Evolutionary conservation across 1,140 invertebrate genomes (phyloP).

Genomic region (Drosophila subobscura): DNA sequence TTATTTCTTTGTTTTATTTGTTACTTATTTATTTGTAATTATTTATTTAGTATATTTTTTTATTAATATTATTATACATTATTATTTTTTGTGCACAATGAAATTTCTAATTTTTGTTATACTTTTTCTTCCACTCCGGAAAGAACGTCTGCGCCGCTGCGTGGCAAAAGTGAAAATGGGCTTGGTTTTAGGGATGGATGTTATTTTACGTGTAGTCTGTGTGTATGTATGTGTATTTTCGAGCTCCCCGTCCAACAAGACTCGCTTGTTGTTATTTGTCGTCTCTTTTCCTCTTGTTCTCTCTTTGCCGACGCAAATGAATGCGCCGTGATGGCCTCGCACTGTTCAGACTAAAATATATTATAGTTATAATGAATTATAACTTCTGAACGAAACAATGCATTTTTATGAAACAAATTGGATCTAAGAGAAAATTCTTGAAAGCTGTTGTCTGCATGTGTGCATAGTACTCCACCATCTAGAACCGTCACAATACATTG

Average conservation of each 20-base stretch:
- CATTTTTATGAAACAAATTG: neutral
- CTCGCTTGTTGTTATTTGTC: constrained; percentile 33
- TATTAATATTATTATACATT: neutral
- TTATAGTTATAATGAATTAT: neutral
- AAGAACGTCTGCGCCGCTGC: constrained; percentile 68
- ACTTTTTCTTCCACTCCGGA: constrained; percentile 27
- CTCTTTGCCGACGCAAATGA: constrained; percentile 15
- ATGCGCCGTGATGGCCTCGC: neutral
- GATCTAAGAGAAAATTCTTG: too few species aligned
- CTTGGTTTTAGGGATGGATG: constrained; percentile 48
- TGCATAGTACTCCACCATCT: too few species aligned
- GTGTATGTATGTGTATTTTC: constrained; percentile 59
- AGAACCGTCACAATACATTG: too few species aligned
- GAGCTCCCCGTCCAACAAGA: constrained; percentile 13
- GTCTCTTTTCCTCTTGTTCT: constrained; percentile 5
- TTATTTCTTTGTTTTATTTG: too few species aligned
- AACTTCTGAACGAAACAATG: neutral
- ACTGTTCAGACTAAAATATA: neutral
- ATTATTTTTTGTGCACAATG: neutral
- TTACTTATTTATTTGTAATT: neutral
- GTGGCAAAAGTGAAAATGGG: constrained; percentile 63
- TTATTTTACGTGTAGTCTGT: neutral
- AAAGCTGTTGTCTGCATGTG: too few species aligned
- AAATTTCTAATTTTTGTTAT: neutral
- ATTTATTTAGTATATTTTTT: neutral